phyloP scores from a whole-genome alignment of 2,888 invertebrate species.

The Cepaea hortensis region DNA sequence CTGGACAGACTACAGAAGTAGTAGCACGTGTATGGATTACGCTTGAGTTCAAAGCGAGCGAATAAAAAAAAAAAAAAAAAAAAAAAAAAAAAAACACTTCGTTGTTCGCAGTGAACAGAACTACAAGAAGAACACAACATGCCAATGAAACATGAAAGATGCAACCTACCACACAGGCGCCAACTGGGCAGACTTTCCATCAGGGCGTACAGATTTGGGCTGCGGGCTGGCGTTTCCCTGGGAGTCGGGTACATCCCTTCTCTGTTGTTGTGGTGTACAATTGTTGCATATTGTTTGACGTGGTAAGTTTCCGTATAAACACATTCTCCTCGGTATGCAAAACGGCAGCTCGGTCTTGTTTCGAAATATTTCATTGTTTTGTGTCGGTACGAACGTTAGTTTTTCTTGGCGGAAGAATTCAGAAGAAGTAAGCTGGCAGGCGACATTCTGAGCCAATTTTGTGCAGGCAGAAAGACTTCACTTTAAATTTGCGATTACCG shows the following conservation, averaged over 20 bases:
- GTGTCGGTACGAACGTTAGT: not conserved
- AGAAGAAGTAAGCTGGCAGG: too few species aligned
- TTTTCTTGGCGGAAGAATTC: too few species aligned
- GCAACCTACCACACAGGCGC: slow-evolving; percentile 37
- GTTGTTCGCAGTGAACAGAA: too few species aligned
- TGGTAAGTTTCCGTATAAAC: slow-evolving; percentile 18
- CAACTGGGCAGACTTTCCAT: slow-evolving; percentile 41
- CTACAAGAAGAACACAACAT: not conserved
- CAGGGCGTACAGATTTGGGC: slow-evolving; percentile 19
- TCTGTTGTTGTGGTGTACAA: not conserved
- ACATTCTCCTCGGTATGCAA: slow-evolving; percentile 22
- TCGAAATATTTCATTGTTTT: slow-evolving; percentile 36
- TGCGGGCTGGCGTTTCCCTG: not conserved
- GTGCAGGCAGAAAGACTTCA: too few species aligned
- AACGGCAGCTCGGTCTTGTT: slow-evolving; percentile 41
- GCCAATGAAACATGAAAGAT: not conserved
- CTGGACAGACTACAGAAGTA: too few species aligned
- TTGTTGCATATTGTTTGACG: not conserved
- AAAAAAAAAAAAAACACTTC: too few species aligned
- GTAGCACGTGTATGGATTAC: too few species aligned
- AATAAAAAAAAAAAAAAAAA: too few species aligned
- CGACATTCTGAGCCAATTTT: too few species aligned
- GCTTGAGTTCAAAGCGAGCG: too few species aligned
- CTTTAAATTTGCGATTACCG: too few species aligned
- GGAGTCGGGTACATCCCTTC: not conserved